phyloP scores from a whole-genome alignment of 2,113 vertebrate species.

The Phalacrocorax aristotelis region DNA sequence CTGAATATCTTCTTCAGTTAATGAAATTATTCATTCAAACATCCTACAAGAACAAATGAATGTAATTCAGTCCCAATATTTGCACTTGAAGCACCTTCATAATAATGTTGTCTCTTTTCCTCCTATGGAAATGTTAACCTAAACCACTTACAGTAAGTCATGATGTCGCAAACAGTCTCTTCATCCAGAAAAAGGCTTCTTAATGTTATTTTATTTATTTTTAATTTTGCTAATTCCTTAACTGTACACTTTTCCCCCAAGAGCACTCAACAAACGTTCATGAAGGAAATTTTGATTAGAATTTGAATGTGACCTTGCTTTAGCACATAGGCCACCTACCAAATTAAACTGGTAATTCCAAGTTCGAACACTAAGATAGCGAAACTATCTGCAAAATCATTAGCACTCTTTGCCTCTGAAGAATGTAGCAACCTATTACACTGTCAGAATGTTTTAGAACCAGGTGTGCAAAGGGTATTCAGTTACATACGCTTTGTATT shows the following conservation, averaged over 20 bases:
- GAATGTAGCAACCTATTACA: neutral
- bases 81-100: neutral
- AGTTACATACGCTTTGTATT: neutral
- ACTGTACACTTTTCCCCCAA: neutral
- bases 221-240: neutral
- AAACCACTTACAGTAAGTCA: neutral
- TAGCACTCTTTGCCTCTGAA: neutral
- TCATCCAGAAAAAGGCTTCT: neutral
- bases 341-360: neutral
- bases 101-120: neutral
- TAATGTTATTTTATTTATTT: neutral
- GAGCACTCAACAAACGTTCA: neutral
- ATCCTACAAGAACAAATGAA: neutral
- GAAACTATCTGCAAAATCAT: neutral
- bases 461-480: neutral
- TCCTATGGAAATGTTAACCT: neutral
- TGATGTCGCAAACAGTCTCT: neutral
- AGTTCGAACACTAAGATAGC: neutral
- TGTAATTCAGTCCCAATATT: neutral
- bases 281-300: neutral
- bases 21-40: conserved; percentile 1
- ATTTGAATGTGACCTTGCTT: neutral
- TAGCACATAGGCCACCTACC: neutral
- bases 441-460: neutral
- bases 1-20: neutral